Base-by-base conservation (phyloP, 1,140 invertebrate genomes). In the Brachionus manjavacas region DNA sequence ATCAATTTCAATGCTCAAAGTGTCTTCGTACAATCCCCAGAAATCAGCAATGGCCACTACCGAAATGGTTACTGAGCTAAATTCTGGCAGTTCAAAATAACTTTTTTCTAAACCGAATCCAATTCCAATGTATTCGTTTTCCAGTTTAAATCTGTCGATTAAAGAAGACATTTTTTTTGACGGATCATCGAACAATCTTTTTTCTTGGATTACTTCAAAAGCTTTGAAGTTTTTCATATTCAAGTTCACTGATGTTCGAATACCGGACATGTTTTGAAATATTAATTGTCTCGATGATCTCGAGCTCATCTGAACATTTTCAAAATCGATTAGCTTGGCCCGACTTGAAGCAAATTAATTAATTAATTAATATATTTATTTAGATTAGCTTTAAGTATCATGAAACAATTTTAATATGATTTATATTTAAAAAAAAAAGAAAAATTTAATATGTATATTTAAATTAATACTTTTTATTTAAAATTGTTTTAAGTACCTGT, bases 181-280 rank as follows among this genome's bases (percentile, higher is more conserved):
- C 2, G 79, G 79, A 60, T 64, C 52, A 12, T 52, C 20, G 52
- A 64, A 81, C 8, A 68, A 12, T 25, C 23, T 60, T 68, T 81
- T 55, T 46, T 64, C 52, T 81, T 81, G 11, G 12, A 20, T 16
- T 4, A 46, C 39, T 39, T 64, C 41, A 1, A 68, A 39, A 43
- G 79, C 79, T 46, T 60, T 25, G 12, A 81, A 81, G 52, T 64
- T 81, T 39, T 64, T n/a, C n/a, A 81, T 25, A n/a, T 43, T 25
- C 4, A 81, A 35, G 8, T 64, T 64, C 9, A 81, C 79, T 35
- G 3, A n/a, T 41, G 79, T 68, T 41, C 64, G 31, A 11, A 81
- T 81, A 20, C 52, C 52, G 9, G 79, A 81, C 25, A 39, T 81
- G 25, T 81, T 81, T 81, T 68, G 31, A 28, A 81, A 64, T 68